Evolutionary conservation across 92 coral and sea anemone genomes (phyloP), one percentile per base, ranked within the genome.

Genomic region (Zoanthus solanderi): DNA sequence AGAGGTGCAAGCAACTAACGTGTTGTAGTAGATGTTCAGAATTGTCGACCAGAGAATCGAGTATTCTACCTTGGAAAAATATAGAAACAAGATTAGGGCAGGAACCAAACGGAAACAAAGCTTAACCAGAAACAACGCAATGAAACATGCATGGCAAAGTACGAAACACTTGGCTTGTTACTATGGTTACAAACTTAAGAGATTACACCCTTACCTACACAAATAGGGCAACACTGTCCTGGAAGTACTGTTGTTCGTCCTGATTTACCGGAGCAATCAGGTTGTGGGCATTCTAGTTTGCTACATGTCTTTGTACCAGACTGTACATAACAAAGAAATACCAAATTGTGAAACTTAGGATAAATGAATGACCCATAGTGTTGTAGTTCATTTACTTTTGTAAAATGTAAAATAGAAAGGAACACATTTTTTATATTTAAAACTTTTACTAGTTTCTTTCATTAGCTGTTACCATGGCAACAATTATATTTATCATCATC

Each of bases 251-350:
- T 80, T 65, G 45, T 65, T 47, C 7, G 9, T 80, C 85, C 85
- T 9, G 85, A 80, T 80, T 63, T 63, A n/a, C 85, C 85, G 57
- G 85, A n/a, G 23, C 85, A 80, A 74, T 63, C 23, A 0, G 42
- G 84, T 9, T 0, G 4, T 37, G 84, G 72, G 30, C 84, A 79
- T 2, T 6, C 4, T 61, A 37, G 10, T 32, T 4, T 71, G 37
- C 12, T n/a, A 11, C 84, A 79, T 14, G 84, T 58, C 32, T 7
- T 79, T 18, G 29, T 79, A 14, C 84, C 84, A 16, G 71, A 15
- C 84, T 79, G 42, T 10, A 58, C 4, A 5, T 9, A 52, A 48
- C 44, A 50, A 76, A 76, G 34, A 18, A 28, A 50, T 6, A 53
- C 0, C 6, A 16, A 13, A 46, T 48, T 76, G 17, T 5, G 28